Conservation (phyloP, 2,797 vertebrate genomes). For the Lateolabrax maculatus region DNA sequence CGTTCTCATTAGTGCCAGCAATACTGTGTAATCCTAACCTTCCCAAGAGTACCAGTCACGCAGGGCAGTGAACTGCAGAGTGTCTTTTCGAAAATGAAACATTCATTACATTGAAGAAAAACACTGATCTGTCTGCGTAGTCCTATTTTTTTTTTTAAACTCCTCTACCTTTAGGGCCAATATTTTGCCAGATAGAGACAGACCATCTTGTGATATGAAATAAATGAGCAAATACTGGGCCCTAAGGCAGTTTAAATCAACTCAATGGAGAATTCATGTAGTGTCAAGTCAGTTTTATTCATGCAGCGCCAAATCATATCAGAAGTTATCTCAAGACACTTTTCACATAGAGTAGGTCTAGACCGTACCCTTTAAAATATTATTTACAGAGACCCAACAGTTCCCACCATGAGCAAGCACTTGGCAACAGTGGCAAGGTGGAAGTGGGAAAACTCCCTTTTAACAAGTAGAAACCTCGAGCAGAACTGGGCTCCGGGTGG, state of each 20-base stretch:
- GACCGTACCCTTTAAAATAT: too few species aligned
- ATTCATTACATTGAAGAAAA: constrained; percentile 11
- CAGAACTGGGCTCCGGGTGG: too few species aligned
- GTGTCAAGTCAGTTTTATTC: too few species aligned
- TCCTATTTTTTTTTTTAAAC: neutral
- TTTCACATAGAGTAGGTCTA: too few species aligned
- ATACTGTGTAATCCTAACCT: constrained; percentile 13
- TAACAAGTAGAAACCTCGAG: too few species aligned
- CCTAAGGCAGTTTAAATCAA: constrained; percentile 32
- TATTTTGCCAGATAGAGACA: constrained; percentile 31
- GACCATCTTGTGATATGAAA: constrained; percentile 29
- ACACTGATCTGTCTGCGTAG: constrained; percentile 13
- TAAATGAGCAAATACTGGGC: constrained; percentile 26
- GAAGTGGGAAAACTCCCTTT: too few species aligned
- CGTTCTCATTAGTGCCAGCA: constrained; percentile 16
- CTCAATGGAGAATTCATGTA: constrained; percentile 23
- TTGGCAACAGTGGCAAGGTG: too few species aligned
- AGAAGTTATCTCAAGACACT: too few species aligned
- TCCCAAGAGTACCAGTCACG: neutral
- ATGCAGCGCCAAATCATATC: too few species aligned
- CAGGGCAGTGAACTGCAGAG: neutral
- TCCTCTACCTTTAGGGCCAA: neutral
- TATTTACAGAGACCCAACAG: too few species aligned
- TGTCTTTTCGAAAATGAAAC: constrained; percentile 15
- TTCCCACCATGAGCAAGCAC: too few species aligned